Conservation (phyloP, 1,140 invertebrate species). For the Adelges cooleyi region DNA sequence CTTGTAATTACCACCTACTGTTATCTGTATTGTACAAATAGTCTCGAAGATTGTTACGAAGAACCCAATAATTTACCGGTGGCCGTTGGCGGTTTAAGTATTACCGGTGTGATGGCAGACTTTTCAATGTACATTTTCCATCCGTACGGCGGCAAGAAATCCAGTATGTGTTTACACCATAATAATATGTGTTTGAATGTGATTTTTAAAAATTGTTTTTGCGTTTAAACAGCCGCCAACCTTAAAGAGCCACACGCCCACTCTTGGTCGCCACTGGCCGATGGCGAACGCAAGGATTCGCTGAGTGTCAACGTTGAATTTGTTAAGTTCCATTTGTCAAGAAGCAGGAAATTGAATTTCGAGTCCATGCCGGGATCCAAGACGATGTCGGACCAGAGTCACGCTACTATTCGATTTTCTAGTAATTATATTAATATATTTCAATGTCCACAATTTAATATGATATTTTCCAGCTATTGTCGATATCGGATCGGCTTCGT, state of each 20-base stretch:
- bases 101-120: conserved; percentile 87
- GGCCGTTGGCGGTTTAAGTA: conserved; percentile 74
- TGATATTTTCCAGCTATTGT: conserved; percentile 59
- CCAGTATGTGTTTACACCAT: conserved; percentile 40
- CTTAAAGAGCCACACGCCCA: conserved; percentile 57
- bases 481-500: conserved; percentile 94
- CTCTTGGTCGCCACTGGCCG: conserved; percentile 66
- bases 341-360: conserved; percentile 73
- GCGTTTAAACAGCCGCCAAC: conserved; percentile 30
- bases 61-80: conserved; percentile 36
- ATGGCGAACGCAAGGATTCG: conserved; percentile 86
- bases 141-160: conserved; percentile 86
- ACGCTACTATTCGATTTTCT: conserved; percentile 79
- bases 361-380: conserved; percentile 40
- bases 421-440: conserved; percentile 49
- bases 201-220: neutral
- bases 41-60: conserved; percentile 38
- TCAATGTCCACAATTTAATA: neutral
- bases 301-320: conserved; percentile 94
- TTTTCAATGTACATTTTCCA: conserved; percentile 97
- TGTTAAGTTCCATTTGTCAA: conserved; percentile 87
- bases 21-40: neutral
- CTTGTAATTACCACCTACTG: neutral
- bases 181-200: no score
- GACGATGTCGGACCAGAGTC: conserved; percentile 47